Conservation (phyloP, 1,140 invertebrate genomes). For the Drosophila asahinai region DNA sequence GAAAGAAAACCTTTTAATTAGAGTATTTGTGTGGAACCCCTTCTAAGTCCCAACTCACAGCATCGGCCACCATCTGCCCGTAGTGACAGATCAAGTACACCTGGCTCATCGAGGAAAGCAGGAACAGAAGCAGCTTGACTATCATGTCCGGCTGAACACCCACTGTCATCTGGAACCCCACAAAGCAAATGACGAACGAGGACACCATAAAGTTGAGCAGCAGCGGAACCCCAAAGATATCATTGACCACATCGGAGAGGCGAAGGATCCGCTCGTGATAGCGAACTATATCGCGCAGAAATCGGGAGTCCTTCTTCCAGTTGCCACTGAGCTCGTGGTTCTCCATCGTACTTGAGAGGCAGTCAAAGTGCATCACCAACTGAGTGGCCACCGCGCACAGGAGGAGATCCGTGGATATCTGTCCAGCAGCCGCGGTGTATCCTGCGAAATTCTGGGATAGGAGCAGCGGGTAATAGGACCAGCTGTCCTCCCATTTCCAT, state of each 20-base stretch:
- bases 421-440: conserved; percentile 61
- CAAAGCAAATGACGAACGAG: conserved; percentile 76
- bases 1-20: neutral
- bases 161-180: conserved; percentile 73
- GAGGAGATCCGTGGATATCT: conserved; percentile 69
- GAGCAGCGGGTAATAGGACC: conserved; percentile 64
- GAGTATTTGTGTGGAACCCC: too few species aligned
- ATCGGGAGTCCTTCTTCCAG: conserved; percentile 44
- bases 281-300: conserved; percentile 33
- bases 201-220: conserved; percentile 71
- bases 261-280: conserved; percentile 52
- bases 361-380: conserved; percentile 74
- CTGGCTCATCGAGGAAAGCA: conserved; percentile 54
- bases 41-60: conserved; percentile 26
- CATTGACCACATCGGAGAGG: conserved; percentile 42
- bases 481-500: conserved; percentile 55
- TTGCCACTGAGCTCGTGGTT: conserved; percentile 32
- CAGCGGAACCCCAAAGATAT: conserved; percentile 63
- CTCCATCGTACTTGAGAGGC: conserved; percentile 31
- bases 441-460: conserved; percentile 51
- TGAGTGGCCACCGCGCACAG: conserved; percentile 59
- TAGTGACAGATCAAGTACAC: conserved; percentile 71
- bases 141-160: conserved; percentile 52
- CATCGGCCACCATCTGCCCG: conserved; percentile 68
- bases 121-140: conserved; percentile 55